Base-by-base conservation (phyloP, 2,797 vertebrate species). In the Protonibea diacanthus region DNA sequence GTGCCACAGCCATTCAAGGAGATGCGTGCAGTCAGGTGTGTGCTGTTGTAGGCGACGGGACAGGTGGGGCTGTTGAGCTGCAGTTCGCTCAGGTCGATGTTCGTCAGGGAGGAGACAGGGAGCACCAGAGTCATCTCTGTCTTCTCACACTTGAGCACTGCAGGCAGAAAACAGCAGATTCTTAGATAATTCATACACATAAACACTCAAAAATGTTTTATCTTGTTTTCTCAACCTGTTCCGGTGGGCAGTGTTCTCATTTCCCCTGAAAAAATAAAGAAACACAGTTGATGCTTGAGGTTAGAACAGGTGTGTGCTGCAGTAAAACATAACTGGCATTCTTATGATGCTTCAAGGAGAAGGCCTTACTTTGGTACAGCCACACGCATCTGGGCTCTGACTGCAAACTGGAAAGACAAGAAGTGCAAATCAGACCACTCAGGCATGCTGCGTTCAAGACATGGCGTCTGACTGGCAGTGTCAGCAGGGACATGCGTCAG, bases 291-390 rank as follows among this genome's bases (percentile, higher is more conserved):
- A 83, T 33, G 11, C 25, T n/a, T 21, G 44, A 40, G 29, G 20
- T 56, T 33, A 38, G 23, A 11, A 7, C 18, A 17, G 13, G 12
- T 59, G 13, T 51, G 6, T 2, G 8, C 6, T 38, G 18, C 17
- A 68, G 21, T 14, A 7, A 59, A 29, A 12, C 47, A 66, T 23
- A 18, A 9, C 14, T 76, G 14, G 14, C n/a, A 75, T 79, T 76
- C 15, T 70, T 57, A 6, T 45, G 48, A 68, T 12, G 4, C 38
- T 63, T 73, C 1, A 10, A 44, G 4, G 29, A 61, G 11, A 64
- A 44, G 8, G 29, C 68, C 94, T 94, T 92, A 95, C 95, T 91
- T 89, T 95, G 94, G 66, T 91, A 87, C 59, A 95, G 76, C 95
- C 95, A 95, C 25, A 95, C 44, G n/a, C 95, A 95, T 69, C 90